Percentiles rank a stretch among this genome's conserved stretches.
phyloP scores from a whole-genome alignment of 2,113 vertebrate genomes.

The Okapia johnstoni region DNA sequence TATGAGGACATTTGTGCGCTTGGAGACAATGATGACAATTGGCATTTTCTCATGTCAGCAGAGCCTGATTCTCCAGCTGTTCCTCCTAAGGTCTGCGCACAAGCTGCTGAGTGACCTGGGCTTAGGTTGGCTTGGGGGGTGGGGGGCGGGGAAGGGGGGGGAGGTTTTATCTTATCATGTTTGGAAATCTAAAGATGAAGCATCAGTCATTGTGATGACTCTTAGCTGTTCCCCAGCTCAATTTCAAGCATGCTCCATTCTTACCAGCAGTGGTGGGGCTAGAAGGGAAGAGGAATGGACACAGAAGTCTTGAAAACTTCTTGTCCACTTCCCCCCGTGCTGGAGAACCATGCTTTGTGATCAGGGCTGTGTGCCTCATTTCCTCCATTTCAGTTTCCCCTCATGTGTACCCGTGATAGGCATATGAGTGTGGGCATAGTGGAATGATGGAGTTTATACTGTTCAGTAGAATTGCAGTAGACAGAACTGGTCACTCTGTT shows the following conservation, averaged over 20 bases:
- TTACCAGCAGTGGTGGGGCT: constrained; percentile 11
- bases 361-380: constrained; percentile 44
- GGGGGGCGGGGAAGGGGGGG: background rate
- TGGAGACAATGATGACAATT: constrained; percentile 24
- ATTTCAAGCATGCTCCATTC: background rate
- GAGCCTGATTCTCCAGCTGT: constrained; percentile 63
- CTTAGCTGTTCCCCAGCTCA: constrained; percentile 34
- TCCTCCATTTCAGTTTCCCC: constrained; percentile 49
- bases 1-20: constrained; percentile 16
- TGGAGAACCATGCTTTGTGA: constrained; percentile 70
- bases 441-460: constrained; percentile 51
- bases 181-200: constrained; percentile 47
- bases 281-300: background rate
- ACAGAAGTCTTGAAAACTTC: constrained; percentile 15
- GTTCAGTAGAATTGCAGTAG: constrained; percentile 41
- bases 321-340: background rate
- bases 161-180: constrained; percentile 37
- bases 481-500: constrained; percentile 74
- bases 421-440: constrained; percentile 53
- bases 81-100: background rate
- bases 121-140: constrained; percentile 36
- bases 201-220: background rate
- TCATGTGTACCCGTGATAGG: constrained; percentile 50
- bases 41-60: constrained; percentile 49
- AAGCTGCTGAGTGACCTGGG: background rate